phyloP scores from a whole-genome alignment of 2,888 invertebrate genomes.

The Galeruca laticollis region DNA sequence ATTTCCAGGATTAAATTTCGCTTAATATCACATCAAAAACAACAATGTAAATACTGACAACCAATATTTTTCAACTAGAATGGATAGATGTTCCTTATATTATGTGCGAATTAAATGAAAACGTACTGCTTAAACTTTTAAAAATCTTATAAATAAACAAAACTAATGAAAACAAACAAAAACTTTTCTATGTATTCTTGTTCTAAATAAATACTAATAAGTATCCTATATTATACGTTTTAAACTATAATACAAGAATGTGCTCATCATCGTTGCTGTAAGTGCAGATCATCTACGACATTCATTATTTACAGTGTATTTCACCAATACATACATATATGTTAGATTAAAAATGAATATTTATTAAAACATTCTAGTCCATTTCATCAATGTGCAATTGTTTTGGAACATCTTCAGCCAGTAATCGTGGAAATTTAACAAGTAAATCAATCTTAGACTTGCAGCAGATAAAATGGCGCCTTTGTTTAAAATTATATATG shows the following conservation, averaged over 20 bases:
- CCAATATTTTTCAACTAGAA: not conserved
- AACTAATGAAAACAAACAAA: not conserved
- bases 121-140: not conserved
- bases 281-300: constrained; percentile 12
- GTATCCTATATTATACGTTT: not conserved
- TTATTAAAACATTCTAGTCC: too few relatives aligned
- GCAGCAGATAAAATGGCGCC: too few relatives aligned
- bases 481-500: too few relatives aligned
- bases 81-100: not conserved
- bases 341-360: not conserved
- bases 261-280: constrained; percentile 2
- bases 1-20: too few relatives aligned
- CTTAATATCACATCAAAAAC: too few relatives aligned
- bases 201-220: not conserved
- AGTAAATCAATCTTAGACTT: too few relatives aligned
- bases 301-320: not conserved
- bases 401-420: too few relatives aligned
- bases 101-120: not conserved
- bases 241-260: constrained; percentile 6
- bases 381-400: too few relatives aligned
- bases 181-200: not conserved
- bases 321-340: not conserved
- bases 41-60: not conserved
- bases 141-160: not conserved
- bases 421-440: too few relatives aligned